Conservation (phyloP, 2,888 invertebrate genomes). For the Chironomus tentans region DNA sequence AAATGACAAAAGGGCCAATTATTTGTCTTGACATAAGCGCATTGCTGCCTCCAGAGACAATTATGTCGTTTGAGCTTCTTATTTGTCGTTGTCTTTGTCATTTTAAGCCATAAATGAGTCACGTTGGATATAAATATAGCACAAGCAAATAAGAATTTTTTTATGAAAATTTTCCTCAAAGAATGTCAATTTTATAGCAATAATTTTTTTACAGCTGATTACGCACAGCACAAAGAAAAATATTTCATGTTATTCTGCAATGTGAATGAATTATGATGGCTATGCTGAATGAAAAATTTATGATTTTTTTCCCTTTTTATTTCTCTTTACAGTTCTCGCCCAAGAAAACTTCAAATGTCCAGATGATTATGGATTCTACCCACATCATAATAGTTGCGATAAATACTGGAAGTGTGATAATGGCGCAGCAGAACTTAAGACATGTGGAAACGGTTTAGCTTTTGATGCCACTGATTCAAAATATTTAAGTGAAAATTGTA, state of each 20-base stretch:
- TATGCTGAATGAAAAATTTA: neutral
- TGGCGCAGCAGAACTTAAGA: conserved; percentile 76
- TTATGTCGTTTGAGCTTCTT: neutral
- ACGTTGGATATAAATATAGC: no score
- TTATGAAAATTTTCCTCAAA: neutral
- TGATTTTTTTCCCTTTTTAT: conserved; percentile 17
- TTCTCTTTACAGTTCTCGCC: conserved; percentile 52
- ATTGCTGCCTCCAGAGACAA: neutral
- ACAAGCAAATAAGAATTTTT: neutral
- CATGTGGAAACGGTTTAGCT: conserved; percentile 88
- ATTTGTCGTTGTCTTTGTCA: no score
- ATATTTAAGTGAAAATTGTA: conserved; percentile 83
- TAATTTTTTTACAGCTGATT: neutral
- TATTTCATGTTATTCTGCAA: neutral
- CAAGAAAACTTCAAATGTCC: conserved; percentile 88
- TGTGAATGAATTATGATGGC: neutral
- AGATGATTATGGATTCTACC: conserved; percentile 89
- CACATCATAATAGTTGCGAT: conserved; percentile 81
- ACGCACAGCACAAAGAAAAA: neutral
- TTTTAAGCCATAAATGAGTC: no score
- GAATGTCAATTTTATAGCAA: neutral
- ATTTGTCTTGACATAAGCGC: conserved; percentile 6
- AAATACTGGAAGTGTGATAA: conserved; percentile 95
- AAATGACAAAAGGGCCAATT: neutral
- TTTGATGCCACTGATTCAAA: conserved; percentile 84